phyloP scores from a whole-genome alignment of 2,888 invertebrate genomes.

The Nephrotoma flavescens region DNA sequence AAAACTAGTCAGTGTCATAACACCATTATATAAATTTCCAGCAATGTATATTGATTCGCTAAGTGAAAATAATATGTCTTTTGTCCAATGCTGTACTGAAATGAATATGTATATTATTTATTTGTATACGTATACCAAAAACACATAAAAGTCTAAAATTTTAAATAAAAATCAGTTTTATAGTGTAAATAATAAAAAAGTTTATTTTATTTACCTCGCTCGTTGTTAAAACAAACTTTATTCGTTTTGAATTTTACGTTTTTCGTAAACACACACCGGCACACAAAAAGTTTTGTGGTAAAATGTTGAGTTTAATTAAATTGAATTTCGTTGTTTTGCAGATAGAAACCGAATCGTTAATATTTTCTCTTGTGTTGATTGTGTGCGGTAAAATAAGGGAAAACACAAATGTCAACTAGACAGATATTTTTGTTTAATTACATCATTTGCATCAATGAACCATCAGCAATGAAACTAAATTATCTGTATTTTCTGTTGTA shows the following conservation, averaged over 20 bases:
- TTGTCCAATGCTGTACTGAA: neutral
- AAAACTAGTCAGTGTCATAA: no score
- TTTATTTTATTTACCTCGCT: neutral
- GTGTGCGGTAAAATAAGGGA: neutral
- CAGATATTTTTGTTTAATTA: neutral
- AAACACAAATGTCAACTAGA: neutral
- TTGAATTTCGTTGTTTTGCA: neutral
- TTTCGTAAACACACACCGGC: neutral
- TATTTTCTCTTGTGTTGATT: neutral
- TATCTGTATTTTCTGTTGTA: neutral
- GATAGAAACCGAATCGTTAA: neutral
- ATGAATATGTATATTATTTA: neutral
- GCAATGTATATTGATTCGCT: neutral
- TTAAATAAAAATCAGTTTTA: neutral
- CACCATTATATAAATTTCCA: no score
- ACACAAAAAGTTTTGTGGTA: neutral
- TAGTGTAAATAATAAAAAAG: neutral
- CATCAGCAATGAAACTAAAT: neutral
- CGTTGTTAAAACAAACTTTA: neutral
- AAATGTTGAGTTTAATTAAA: neutral
- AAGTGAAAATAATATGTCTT: neutral
- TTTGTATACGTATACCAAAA: neutral
- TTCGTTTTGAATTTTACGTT: neutral
- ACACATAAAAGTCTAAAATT: neutral
- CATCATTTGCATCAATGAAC: neutral